These are phyloP conservation scores for Agelas oroides DNA, from an alignment of 37 sponge, comb jelly and placozoan genomes.

Conservation along the genomic window DNA sequence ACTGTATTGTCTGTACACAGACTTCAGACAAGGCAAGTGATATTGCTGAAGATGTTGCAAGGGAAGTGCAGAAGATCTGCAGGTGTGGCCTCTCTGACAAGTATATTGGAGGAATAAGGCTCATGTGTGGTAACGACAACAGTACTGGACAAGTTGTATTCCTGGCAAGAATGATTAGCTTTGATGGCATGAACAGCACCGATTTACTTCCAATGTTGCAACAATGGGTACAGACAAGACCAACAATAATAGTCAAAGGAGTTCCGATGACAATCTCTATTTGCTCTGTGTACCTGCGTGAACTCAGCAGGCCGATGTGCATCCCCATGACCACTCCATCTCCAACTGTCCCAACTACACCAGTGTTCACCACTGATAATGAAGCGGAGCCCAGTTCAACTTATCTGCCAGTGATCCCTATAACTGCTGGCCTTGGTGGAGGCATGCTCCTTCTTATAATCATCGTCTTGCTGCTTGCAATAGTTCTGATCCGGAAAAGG, in stretches of 20 bases:
- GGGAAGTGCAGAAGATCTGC: not conserved
- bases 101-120: not conserved
- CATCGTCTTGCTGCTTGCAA: too few species aligned
- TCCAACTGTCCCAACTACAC: too few species aligned
- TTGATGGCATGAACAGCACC: not conserved
- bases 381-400: too few species aligned
- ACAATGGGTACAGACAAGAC: conserved; percentile 5
- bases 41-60: not conserved
- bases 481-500: too few species aligned
- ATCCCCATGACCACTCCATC: too few species aligned
- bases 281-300: too few species aligned
- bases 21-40: not conserved
- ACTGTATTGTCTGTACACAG: too few species aligned
- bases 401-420: too few species aligned
- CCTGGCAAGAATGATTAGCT: not conserved
- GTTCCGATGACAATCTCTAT: not conserved
- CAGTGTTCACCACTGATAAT: too few species aligned
- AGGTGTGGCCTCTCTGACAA: not conserved
- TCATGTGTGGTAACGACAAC: conserved; percentile 1
- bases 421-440: too few species aligned
- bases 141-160: not conserved
- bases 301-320: too few species aligned
- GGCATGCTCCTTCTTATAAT: too few species aligned
- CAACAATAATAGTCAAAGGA: not conserved
- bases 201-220: not conserved